A percentile compares a stretch with the other conserved stretches of the same genome.
phyloP scores from a whole-genome alignment of 2,113 vertebrate species.

The Condylura cristata region DNA sequence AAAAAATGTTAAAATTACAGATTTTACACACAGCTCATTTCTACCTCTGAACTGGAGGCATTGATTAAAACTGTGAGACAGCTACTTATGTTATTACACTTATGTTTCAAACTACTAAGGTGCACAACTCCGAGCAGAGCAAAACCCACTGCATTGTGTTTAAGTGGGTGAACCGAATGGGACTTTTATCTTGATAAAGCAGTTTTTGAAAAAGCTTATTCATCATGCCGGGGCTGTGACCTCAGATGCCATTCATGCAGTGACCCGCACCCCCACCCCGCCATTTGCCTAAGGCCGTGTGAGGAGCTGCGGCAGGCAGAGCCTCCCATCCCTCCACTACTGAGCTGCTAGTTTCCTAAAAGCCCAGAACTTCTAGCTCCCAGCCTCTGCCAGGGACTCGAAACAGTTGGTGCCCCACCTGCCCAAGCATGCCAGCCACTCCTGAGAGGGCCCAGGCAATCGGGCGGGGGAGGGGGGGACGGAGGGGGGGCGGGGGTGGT shows the following conservation, averaged over 20 bases:
- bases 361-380: background rate
- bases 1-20: background rate
- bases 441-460: background rate
- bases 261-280: too few species aligned
- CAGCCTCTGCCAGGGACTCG: background rate
- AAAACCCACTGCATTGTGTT: background rate
- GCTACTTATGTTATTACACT: background rate
- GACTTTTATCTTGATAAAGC: background rate
- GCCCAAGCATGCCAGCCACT: fast-evolving
- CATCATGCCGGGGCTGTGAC: background rate
- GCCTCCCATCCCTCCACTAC: too few species aligned
- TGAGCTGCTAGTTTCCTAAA: background rate
- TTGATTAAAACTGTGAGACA: background rate
- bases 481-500: too few species aligned
- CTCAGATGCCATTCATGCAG: background rate
- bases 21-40: too few species aligned
- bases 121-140: background rate
- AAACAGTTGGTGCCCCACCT: fast-evolving
- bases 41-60: background rate
- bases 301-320: background rate
- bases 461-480: too few species aligned
- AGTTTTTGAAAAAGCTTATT: background rate
- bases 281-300: background rate
- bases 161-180: fast-evolving
- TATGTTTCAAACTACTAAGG: background rate